Conservation (phyloP, 1,140 invertebrate genomes). For the Diorhabda sublineata region DNA sequence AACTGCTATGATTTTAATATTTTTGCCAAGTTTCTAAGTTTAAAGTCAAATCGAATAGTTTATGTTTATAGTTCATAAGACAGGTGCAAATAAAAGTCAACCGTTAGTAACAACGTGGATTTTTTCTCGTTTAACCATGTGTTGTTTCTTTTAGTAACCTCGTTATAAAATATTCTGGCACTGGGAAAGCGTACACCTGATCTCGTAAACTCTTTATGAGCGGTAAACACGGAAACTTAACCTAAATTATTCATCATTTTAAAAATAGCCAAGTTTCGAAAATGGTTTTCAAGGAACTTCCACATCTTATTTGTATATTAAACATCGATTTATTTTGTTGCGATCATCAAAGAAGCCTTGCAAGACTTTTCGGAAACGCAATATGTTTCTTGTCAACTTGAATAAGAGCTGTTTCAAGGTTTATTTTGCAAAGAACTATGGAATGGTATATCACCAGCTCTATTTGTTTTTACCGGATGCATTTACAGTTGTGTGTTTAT, state of each 20-base stretch:
- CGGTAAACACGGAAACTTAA: background rate
- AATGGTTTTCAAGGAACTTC: background rate
- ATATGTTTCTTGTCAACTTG: background rate
- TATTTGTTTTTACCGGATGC: too few relatives aligned
- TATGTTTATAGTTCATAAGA: too few relatives aligned
- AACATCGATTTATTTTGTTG: background rate
- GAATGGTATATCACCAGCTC: too few relatives aligned
- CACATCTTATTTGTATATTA: background rate
- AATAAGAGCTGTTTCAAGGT: background rate
- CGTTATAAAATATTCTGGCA: background rate
- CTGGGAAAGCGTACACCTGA: background rate
- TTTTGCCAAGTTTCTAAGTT: too few relatives aligned
- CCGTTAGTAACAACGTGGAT: too few relatives aligned
- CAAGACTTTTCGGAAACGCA: background rate
- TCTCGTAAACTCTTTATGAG: background rate
- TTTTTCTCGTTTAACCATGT: too few relatives aligned
- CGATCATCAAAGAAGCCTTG: background rate
- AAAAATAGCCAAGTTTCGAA: background rate
- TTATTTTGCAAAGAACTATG: background rate
- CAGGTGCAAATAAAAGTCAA: too few relatives aligned
- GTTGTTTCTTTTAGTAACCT: too few relatives aligned
- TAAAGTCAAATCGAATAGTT: too few relatives aligned
- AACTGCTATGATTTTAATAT: too few relatives aligned
- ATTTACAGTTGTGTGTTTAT: too few relatives aligned
- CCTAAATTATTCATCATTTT: background rate